Percentiles rank a stretch among this genome's conserved stretches.
Evolutionary conservation across 2,888 invertebrate genomes (phyloP).

Genomic region (Cryptus armator): DNA sequence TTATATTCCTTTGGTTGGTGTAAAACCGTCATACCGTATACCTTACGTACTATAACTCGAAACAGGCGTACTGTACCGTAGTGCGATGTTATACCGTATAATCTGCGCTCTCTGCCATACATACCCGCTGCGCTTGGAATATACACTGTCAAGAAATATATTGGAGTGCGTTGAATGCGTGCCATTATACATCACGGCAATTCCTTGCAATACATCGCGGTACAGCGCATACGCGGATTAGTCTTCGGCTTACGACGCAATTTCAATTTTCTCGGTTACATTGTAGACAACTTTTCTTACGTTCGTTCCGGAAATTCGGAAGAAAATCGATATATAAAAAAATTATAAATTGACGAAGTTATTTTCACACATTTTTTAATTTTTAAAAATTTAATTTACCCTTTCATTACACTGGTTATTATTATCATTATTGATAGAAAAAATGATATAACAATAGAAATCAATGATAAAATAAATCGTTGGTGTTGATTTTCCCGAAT

Average conservation of each 20-base stretch:
- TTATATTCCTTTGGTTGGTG: conserved; percentile 59
- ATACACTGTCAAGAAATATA: conserved; percentile 11
- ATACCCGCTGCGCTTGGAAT: conserved; percentile 54
- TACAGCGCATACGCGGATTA: conserved; percentile 7
- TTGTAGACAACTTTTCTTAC: not conserved
- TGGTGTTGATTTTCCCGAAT: not conserved
- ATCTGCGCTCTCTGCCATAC: not conserved
- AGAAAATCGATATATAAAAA: not conserved
- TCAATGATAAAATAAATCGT: not conserved
- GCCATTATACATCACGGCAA: conserved; percentile 41
- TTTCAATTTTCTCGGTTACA: conserved; percentile 35
- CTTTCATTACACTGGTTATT: no score
- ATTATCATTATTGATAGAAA: not conserved
- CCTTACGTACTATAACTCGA: conserved; percentile 28
- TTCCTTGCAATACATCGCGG: conserved; percentile 8
- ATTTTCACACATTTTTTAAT: no score
- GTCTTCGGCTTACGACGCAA: conserved; percentile 28
- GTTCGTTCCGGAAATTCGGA: not conserved
- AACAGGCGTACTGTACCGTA: conserved; percentile 21
- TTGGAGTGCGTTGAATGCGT: conserved; percentile 50
- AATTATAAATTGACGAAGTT: not conserved
- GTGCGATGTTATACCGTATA: conserved; percentile 1
- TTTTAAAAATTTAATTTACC: no score
- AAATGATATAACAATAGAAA: not conserved
- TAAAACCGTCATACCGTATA: conserved; percentile 57